Evolutionary conservation across 2,888 invertebrate genomes (phyloP), one percentile per base, ranked within the genome.

Genomic region (Caenorhabditis sinica): DNA sequence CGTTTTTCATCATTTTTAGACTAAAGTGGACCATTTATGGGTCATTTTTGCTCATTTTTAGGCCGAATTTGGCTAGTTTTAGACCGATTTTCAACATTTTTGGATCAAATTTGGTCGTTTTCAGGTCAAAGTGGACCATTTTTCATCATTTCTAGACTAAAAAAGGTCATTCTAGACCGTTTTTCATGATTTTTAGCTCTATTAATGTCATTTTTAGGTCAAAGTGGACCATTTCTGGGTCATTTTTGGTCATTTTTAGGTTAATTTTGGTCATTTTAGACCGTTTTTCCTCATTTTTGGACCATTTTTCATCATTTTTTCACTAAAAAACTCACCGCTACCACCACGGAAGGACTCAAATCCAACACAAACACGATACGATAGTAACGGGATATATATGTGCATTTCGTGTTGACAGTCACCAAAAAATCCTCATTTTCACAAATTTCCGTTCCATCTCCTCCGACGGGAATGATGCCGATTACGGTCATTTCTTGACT

Each of bases 311-410:
- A 30, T 28, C 6, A 20, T 23, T 53, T 53, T 53, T 53, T 20
- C 33, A n/a, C n/a, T n/a, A n/a, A 20, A 63, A 76, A 82, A 93
- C 95, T 94, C 93, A 95, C 95, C 86, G 95, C 95, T 82, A 95
- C 95, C 65, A 95, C 95, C 80, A 95, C 94, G 1, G 96, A 96
- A 13, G 96, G 96, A 92, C 96, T 96, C 93, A 96, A 94, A 93
- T 96, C 96, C 82, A 96, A 94, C 89, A 96, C 95, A 92, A 95
- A 95, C 63, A 95, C 95, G 88, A 96, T 94, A 86, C 95, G 94
- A 93, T 96, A 96, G 83, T 94, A 94, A 88, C 95, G 95, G 25
- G 96, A 95, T 53, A 96, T 93, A 93, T 95, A 96, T 89, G 95
- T 95, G 45, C 96, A 86, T 63, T 88, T 87, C 15, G 90, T 90